These are phyloP conservation scores for Rhadinocentrus ornatus DNA, from an alignment of 2,797 vertebrate species.

Conservation along the genomic window DNA sequence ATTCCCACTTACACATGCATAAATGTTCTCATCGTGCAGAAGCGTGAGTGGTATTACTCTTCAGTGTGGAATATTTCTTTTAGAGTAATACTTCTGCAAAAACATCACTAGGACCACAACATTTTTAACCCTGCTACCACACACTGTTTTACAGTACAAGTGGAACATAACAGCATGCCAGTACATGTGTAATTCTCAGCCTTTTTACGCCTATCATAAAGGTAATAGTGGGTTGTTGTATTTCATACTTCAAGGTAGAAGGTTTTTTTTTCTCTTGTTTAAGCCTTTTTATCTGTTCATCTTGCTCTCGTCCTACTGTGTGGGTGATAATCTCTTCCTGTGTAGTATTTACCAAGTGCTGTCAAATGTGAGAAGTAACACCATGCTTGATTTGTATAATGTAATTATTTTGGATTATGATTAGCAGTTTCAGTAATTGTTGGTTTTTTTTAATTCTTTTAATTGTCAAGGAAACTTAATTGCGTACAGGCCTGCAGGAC, in stretches of 20 bases:
- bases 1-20: background rate
- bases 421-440: background rate
- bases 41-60: background rate
- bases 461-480: constrained; percentile 50
- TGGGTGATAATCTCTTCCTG: constrained; percentile 51
- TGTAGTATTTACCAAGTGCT: constrained; percentile 48
- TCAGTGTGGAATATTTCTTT: constrained; percentile 2
- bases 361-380: constrained; percentile 40
- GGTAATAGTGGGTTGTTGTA: constrained; percentile 29
- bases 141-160: constrained; percentile 25
- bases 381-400: background rate
- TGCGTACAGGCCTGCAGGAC: background rate
- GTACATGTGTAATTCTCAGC: constrained; percentile 18
- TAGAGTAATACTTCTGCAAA: background rate
- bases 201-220: constrained; percentile 30
- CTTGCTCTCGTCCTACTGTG: constrained; percentile 47
- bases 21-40: background rate
- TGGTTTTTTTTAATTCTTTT: constrained; percentile 12
- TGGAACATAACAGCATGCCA: constrained; percentile 25
- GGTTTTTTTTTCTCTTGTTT: constrained; percentile 5
- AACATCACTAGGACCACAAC: constrained; percentile 5
- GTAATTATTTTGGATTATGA: constrained; percentile 28
- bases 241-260: constrained; percentile 23
- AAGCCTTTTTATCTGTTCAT: constrained; percentile 31
- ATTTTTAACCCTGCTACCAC: background rate